Base-by-base conservation (phyloP, 2,797 vertebrate species). In the Chloroceryle inda region DNA sequence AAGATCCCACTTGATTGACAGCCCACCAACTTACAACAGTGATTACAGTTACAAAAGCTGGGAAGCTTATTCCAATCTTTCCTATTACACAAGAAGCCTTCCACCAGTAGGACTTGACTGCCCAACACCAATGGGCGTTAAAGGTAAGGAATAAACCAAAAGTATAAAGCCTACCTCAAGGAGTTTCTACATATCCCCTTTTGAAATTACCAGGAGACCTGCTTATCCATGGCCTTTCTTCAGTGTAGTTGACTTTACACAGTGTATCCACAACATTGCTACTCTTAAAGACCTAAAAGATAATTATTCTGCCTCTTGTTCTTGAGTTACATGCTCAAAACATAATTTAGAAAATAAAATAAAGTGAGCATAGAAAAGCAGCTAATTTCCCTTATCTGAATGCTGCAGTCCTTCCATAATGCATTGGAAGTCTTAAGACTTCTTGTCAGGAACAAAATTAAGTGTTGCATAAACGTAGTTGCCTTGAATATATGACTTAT, bases 41-140 rank as follows among this genome's bases (percentile, higher is more conserved):
- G 98, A 99, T 55, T 99, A 99, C 19, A 96, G 29, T 77, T 99
- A 99, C 97, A 99, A 99, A 96, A 99, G 84, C 97, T 99, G 99
- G 99, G 99, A 99, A 97, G 98, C 98, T n/a, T 99, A 98, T 87
- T 99, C 99, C 50, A 99, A 99, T 89, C 97, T 99, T 62, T 99
- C 99, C 22, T 99, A 99, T 89, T 99, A 99, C 23, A 99, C 99
- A 0, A 98, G 99, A 90, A 97, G 96, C n/a, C 98, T 99, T 53
- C 99, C 99, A 44, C 99, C 99, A 6, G 99, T 99, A 50, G 97
- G 98, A 2, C 94, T 98, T 58, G 98, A 99, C 94, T 99, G 99
- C 92, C 99, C 99, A 73, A 99, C 99, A 53, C 99, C 99, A 4
- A 99, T 99, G 99, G 99, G 99, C 97, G 98, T 99, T 49, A 98